Conservation (phyloP, 1,140 invertebrate genomes). For the Macrotrachela quadricornifera region DNA sequence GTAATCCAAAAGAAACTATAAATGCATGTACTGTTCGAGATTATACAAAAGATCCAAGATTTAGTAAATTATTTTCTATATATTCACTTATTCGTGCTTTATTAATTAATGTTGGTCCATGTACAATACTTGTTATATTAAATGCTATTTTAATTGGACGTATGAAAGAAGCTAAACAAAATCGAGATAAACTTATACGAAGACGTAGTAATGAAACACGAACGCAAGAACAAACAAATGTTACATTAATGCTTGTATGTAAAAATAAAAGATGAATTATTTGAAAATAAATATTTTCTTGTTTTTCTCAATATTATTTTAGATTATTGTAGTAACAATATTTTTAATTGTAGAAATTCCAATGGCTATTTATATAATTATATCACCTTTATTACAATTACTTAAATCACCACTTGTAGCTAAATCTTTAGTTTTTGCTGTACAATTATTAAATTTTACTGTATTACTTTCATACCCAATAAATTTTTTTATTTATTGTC, state of each 20-base stretch:
- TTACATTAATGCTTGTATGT: neutral
- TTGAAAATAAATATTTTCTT: neutral
- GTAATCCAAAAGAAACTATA: too few relatives aligned
- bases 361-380: neutral
- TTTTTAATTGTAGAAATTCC: neutral
- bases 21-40: neutral
- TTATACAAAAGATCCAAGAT: neutral
- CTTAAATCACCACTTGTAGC: too few relatives aligned
- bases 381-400: too few relatives aligned
- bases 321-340: neutral
- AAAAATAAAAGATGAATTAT: neutral
- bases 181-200: neutral
- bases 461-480: slow-evolving; percentile 59
- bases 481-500: slow-evolving; percentile 77
- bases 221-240: neutral
- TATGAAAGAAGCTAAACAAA: neutral
- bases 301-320: neutral
- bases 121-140: neutral
- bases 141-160: neutral
- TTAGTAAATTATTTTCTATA: neutral
- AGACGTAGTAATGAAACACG: neutral
- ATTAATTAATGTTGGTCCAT: neutral
- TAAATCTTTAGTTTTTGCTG: slow-evolving; percentile 15
- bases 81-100: neutral
- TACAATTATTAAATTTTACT: slow-evolving; percentile 55